Base-by-base conservation (phyloP, 2,888 invertebrate genomes). In the Erebia epiphron region DNA sequence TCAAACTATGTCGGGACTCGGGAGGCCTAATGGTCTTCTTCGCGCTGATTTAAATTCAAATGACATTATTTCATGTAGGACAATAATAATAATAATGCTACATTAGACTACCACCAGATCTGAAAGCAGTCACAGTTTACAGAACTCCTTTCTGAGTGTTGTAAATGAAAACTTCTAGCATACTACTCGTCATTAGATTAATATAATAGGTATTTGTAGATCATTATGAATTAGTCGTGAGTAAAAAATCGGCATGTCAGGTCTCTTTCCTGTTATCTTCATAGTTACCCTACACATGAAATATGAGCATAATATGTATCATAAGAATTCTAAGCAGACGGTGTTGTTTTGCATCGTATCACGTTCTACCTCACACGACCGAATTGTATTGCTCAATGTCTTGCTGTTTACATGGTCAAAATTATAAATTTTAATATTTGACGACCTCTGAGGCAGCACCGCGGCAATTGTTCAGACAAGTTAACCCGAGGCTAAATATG, bases 301-400 rank as follows among this genome's bases (percentile, higher is more conserved):
- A 71, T 61, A 43, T 43, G 68, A 68, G 14, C 54, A 54, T 50
- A 35, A 21, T 21, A 21, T 26, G 26, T 26, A 49, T 49, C 16
- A n/a, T 14, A 62, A 63, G 8, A 64, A 68, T 69, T 57, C 56
- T 50, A 18, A 49, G 66, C 41, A 46, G 41, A 64, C 63, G 64
- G 49, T 35, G 56, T 69, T 67, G 54, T 60, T 69, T 60, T 60
- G 49, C 58, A 58, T 67, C 67, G 21, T 49, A 41, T 72, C 63
- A 67, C 69, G 69, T 72, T 69, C 62, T 26, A 16, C 41, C 41
- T 67, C 54, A 67, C 63, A 60, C 46, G 57, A 21, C 57, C 26
- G n/a, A 61, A 65, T 56, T 16, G 7, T 56, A 66, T 66, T 66
- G 56, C 56, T 14, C 46, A 66, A 66, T n/a, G 16, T 18, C 18